Evolutionary conservation across 2,113 vertebrate genomes (phyloP), one percentile per base, ranked within the genome.

Genomic region (Chloropsis hardwickii): DNA sequence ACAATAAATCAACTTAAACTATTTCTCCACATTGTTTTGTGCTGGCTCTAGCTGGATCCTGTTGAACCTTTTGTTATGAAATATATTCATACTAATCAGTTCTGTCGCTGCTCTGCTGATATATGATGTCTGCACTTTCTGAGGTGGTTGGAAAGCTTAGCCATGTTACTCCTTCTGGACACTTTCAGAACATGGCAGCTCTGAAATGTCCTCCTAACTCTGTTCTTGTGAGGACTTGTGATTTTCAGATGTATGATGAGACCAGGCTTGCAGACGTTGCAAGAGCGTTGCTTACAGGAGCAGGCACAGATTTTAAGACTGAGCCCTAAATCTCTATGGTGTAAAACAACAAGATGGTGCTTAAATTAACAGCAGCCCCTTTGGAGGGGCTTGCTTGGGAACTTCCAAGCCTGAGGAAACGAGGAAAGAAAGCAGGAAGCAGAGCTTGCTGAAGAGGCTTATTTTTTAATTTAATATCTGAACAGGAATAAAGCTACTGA

Each of bases 11-110:
- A 97, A 47, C 6, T 5, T 27, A 73, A 90, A 90, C 87, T 73
- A 39, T 74, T 95, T 78, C 45, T 94, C 70, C 66, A 37, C 66
- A 70, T 69, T 81, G 79, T 93, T 94, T 77, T 83, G 15, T 89
- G 40, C 89, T 92, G 81, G 69, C 83, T 90, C 76, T 67, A 47
- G 73, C 84, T 86, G 83, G 81, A 86, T 89, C 83, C 85, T 66
- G 85, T 91, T 83, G 87, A 93, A 86, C 72, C 33, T 82, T 95
- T 94, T 89, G 39, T 86, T 83, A 86, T 88, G 80, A 96, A 96
- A 96, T 92, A 37, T 37, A 35, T 88, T 77, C 60, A 80, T 66
- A 57, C 84, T 81, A 51, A 51, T 40, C n/a, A 11, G 23, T 79
- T 67, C 48, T 81, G 79, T 42, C 88, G 58, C 67, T 66, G 51